Percentiles rank a stretch among this genome's conserved stretches.
Evolutionary conservation across 2,797 vertebrate species (phyloP).

Genomic region (Decapterus maruadsi): DNA sequence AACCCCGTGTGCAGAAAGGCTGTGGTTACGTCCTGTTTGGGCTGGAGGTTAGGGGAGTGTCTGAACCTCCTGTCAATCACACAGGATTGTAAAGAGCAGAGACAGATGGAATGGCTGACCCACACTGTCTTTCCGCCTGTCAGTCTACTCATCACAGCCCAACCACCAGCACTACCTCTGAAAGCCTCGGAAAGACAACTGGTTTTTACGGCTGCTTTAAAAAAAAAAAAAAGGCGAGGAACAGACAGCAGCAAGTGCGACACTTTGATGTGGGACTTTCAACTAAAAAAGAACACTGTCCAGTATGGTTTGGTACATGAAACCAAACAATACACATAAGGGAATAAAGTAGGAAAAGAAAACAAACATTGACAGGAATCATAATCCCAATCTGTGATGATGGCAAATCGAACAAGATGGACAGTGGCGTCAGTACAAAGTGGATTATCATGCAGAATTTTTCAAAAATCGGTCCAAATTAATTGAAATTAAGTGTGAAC

Average conservation of each 20-base stretch:
- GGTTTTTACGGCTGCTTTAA: conserved; percentile 63
- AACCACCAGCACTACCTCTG: conserved; percentile 42
- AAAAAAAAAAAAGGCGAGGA: conserved; percentile 32
- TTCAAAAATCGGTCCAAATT: too few species aligned
- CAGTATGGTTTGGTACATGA: background rate
- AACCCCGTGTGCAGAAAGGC: conserved; percentile 36
- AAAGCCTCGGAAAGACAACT: conserved; percentile 67
- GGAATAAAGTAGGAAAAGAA: background rate
- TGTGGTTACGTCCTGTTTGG: conserved; percentile 53
- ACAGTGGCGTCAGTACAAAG: too few species aligned
- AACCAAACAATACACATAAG: conserved; percentile 3
- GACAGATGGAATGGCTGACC: conserved; percentile 75
- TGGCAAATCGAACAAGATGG: too few species aligned
- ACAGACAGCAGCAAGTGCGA: conserved; percentile 62
- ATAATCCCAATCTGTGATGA: too few species aligned
- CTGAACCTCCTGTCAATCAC: conserved; percentile 67
- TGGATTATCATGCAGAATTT: too few species aligned
- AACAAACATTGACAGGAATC: background rate
- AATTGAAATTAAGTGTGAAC: too few species aligned
- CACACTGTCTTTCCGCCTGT: conserved; percentile 63
- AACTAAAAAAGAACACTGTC: conserved; percentile 17
- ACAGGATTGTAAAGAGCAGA: conserved; percentile 58
- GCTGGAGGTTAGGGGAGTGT: conserved; percentile 49
- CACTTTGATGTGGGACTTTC: conserved; percentile 33
- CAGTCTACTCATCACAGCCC: conserved; percentile 52